These are phyloP conservation scores for Hydrotaea diabolus DNA, from an alignment of 2,888 invertebrate species.

Conservation along the genomic window DNA sequence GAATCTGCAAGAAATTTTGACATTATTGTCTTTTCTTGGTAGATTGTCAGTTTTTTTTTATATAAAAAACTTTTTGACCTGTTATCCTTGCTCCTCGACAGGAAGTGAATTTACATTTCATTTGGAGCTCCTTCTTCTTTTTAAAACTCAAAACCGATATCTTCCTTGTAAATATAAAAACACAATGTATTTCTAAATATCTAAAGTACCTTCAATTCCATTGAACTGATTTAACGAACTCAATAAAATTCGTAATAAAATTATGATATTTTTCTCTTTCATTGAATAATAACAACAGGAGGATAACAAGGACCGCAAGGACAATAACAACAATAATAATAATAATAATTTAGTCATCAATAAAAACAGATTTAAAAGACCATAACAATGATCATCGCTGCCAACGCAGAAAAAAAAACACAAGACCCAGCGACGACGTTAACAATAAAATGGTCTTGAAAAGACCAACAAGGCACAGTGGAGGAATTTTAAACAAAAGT, in stretches of 20 bases:
- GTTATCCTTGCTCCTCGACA: no score
- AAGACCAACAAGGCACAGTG: not conserved
- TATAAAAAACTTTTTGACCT: no score
- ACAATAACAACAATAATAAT: constrained; percentile 18
- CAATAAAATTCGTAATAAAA: constrained; percentile 28
- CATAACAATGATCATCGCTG: constrained; percentile 36
- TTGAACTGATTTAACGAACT: constrained; percentile 13
- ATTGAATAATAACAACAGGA: constrained; percentile 23
- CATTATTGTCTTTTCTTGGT: no score
- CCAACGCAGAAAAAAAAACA: not conserved
- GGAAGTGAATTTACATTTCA: no score
- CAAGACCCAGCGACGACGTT: not conserved
- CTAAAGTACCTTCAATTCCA: not conserved
- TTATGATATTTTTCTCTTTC: constrained; percentile 12
- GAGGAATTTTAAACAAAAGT: no score
- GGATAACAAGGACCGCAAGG: constrained; percentile 28
- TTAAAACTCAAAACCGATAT: not conserved
- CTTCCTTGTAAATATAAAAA: not conserved
- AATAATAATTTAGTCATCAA: constrained; percentile 45
- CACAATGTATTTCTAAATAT: not conserved
- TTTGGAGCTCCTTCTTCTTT: no score
- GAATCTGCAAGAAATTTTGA: no score
- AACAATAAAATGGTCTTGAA: constrained; percentile 25
- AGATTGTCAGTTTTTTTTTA: no score
- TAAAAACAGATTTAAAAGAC: constrained; percentile 45